These are phyloP conservation scores for Nesidiocoris tenuis DNA, from an alignment of 2,888 invertebrate genomes.

Conservation along the genomic window DNA sequence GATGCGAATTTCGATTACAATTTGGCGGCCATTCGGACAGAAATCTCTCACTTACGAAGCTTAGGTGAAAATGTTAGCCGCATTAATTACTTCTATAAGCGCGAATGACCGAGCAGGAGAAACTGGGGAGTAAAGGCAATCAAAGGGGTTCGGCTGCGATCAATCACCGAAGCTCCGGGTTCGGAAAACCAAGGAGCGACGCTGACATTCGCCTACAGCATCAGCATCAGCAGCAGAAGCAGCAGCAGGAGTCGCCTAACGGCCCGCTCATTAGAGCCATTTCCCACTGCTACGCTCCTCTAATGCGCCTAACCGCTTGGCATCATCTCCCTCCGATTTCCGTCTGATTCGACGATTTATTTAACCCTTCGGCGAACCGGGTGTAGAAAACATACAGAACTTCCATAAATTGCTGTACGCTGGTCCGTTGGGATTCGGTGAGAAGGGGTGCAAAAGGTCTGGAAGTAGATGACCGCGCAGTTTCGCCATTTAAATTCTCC, in stretches of 20 bases:
- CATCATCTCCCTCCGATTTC: background rate
- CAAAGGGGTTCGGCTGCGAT: slow-evolving; percentile 21
- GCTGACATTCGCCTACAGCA: background rate
- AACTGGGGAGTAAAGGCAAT: slow-evolving; percentile 17
- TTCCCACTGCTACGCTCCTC: background rate
- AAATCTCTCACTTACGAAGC: no score
- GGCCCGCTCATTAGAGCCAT: background rate
- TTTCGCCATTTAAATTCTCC: no score
- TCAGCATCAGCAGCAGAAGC: no score
- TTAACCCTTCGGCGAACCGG: no score
- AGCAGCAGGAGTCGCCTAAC: background rate
- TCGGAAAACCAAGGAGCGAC: background rate
- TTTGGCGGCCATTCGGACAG: no score
- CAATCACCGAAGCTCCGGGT: slow-evolving; percentile 22
- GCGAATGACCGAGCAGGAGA: slow-evolving; percentile 3
- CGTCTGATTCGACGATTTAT: no score
- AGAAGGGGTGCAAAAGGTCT: no score
- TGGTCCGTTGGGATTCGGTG: no score
- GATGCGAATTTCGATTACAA: no score
- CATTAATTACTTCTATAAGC: slow-evolving; percentile 27
- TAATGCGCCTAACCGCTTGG: background rate
- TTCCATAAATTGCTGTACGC: no score
- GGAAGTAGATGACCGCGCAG: no score
- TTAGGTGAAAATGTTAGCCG: background rate
- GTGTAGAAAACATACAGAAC: no score